Conservation (phyloP, 2,113 vertebrate genomes). For the Corythornis cristatus region DNA sequence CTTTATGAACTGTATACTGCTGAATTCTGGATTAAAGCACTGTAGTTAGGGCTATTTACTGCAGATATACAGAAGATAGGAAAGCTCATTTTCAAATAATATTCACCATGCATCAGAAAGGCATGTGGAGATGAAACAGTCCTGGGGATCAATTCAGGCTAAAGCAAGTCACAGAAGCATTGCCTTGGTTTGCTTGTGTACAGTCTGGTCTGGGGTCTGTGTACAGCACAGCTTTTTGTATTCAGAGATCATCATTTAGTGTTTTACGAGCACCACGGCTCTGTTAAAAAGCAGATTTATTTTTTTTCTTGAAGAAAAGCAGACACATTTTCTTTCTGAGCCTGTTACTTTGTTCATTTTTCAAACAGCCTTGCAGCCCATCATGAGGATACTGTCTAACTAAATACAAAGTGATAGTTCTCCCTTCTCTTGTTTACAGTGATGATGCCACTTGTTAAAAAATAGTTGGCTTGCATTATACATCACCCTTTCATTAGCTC, state of each 20-base stretch:
- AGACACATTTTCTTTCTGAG: slow-evolving; percentile 59
- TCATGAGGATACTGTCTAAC: slow-evolving; percentile 12
- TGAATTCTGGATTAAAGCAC: slow-evolving; percentile 48
- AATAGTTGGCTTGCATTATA: slow-evolving; percentile 67
- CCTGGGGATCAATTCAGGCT: slow-evolving; percentile 22
- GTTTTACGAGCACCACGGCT: slow-evolving; percentile 58
- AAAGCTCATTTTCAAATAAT: slow-evolving; percentile 56
- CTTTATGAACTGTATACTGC: slow-evolving; percentile 9
- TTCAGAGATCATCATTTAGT: slow-evolving; percentile 50
- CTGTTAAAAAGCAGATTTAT: slow-evolving; percentile 31
- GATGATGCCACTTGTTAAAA: slow-evolving; percentile 45
- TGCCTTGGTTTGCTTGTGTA: background rate
- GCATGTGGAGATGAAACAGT: background rate
- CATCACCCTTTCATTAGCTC: slow-evolving; percentile 61
- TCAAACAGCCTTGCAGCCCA: slow-evolving; percentile 46
- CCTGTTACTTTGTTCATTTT: slow-evolving; percentile 64
- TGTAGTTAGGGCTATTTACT: slow-evolving; percentile 30
- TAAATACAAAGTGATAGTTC: slow-evolving; percentile 58
- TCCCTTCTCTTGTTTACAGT: slow-evolving; percentile 70
- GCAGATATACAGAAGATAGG: background rate
- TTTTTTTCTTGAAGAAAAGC: background rate
- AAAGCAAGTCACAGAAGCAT: slow-evolving; percentile 5
- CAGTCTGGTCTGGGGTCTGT: background rate
- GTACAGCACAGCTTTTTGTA: background rate
- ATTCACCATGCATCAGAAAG: slow-evolving; percentile 35